These are phyloP conservation scores for Saccopteryx bilineata DNA, from an alignment of 2,113 vertebrate species.

Conservation along the genomic window DNA sequence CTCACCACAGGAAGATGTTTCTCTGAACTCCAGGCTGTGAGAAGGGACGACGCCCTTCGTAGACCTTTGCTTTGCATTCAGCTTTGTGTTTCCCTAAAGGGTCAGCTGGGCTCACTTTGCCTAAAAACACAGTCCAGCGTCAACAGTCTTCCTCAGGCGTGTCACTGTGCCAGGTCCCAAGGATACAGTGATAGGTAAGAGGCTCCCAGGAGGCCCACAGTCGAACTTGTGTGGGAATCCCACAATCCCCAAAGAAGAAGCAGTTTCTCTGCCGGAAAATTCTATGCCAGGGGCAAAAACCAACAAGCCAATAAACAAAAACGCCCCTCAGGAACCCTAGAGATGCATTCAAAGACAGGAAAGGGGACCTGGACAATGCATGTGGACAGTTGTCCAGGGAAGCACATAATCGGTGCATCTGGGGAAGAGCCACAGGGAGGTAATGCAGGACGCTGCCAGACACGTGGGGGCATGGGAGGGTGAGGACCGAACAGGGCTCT, in stretches of 20 bases:
- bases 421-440: not conserved
- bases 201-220: not conserved
- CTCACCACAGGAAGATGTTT: not conserved
- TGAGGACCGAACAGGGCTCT: not conserved
- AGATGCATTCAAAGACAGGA: not conserved
- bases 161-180: accelerated
- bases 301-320: not conserved
- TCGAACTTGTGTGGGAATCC: not conserved
- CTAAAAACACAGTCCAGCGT: not conserved
- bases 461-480: not conserved
- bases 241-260: not conserved
- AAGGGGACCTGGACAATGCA: not conserved
- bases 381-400: not conserved
- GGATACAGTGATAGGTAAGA: not conserved
- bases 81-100: not conserved
- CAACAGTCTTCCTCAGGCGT: not conserved
- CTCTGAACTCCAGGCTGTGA: not conserved
- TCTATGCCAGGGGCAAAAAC: not conserved
- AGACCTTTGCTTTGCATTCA: not conserved
- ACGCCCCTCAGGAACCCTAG: not conserved
- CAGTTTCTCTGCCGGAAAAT: constrained; percentile 1
- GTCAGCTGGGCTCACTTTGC: not conserved
- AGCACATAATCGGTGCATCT: not conserved
- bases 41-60: not conserved
- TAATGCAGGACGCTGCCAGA: not conserved